Base-by-base conservation (phyloP, 2,113 vertebrate species). In the Symphodus melops region DNA sequence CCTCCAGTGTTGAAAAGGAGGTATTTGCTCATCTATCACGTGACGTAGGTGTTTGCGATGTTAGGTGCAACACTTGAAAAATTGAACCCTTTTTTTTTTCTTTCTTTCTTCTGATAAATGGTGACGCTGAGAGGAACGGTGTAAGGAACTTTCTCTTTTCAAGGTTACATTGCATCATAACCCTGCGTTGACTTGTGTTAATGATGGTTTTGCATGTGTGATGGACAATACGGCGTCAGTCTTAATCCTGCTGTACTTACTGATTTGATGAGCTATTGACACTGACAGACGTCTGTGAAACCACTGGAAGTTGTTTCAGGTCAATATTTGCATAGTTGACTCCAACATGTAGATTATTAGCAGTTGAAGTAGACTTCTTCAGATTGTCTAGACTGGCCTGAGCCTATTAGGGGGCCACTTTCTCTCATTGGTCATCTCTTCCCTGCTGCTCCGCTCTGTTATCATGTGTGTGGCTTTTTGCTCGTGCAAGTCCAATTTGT, bases 351-450 rank as follows among this genome's bases (percentile, higher is more conserved):
- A 54, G 57, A 75, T 84, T 81, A 60, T 72, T 84, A 71, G 51
- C 63, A 23, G 68, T 37, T 68, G 55, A 75, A 72, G 60, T 64
- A 64, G 71, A 37, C 56, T 55, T 33, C 64, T 51, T 21, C 46
- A 63, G 20, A 20, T 67, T 79, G 82, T 84, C 73, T 79, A 67
- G 74, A 81, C 69, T 23, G 66, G 36, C 28, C 25, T 81, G 81
- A 89, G 77, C 83, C 70, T 82, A 76, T 88, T 86, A 82, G 66
- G 72, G 72, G 66, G 37, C 63, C 70, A 84, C 88, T 89, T 91
- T 91, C 82, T 77, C 82, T 12, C 39, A 33, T 54, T 46, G 69
- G 75, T 70, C 52, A 67, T 81, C 74, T 42, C 41, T 28, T 51
- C 16, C 20, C 13, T 51, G 19, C 12, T 65, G 33, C 65, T 68